Evolutionary conservation across 2,888 invertebrate genomes (phyloP).

Genomic region (Lomographa bimaculata): DNA sequence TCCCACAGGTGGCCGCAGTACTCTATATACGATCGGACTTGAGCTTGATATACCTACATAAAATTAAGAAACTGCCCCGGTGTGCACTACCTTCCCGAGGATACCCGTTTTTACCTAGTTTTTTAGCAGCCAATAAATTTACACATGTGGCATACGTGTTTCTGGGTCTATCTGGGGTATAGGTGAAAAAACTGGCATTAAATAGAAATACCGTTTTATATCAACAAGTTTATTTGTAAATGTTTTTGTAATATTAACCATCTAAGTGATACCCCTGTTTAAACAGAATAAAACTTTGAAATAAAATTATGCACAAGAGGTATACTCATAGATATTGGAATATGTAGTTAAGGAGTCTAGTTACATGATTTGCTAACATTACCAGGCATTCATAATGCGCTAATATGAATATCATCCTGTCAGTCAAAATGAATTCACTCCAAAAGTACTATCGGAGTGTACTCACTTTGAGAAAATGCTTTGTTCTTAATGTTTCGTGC

Average conservation of each 20-base stretch:
- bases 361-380: conserved; percentile 47
- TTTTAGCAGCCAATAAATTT: no score
- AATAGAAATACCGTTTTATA: no score
- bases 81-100: no score
- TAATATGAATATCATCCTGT: conserved; percentile 46
- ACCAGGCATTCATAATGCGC: conserved; percentile 72
- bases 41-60: no score
- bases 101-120: no score
- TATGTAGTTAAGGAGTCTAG: conserved; percentile 51
- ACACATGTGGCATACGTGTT: no score
- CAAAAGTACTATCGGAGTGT: conserved; percentile 41
- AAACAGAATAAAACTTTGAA: conserved; percentile 26
- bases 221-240: conserved; percentile 26
- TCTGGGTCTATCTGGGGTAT: no score
- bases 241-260: conserved; percentile 19
- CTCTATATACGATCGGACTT: no score
- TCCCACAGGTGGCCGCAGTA: no score
- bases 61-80: no score
- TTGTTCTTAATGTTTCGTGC: conserved; percentile 20
- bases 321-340: conserved; percentile 45
- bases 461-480: conserved; percentile 54
- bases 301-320: conserved; percentile 35
- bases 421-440: conserved; percentile 64
- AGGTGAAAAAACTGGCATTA: no score
- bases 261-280: conserved; percentile 17